A percentile compares a stretch with the other conserved stretches of the same genome.
Conservation (phyloP, 2,888 invertebrate species). For the Stictocephala bisonia region DNA sequence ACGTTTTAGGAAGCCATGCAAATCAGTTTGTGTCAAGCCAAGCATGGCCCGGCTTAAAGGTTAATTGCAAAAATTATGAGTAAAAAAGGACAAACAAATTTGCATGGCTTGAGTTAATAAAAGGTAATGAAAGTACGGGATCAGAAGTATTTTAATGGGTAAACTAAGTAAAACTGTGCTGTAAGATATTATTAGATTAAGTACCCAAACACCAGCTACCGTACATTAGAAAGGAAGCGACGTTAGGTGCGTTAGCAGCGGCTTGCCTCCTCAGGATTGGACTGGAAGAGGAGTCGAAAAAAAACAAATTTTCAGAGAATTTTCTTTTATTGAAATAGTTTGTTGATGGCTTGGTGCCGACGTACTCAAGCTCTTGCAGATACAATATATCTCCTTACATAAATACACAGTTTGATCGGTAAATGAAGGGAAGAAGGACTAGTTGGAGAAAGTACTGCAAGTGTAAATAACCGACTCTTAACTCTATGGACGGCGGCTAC, state of each 20-base stretch:
- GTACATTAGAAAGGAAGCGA: conserved; percentile 37
- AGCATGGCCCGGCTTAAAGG: conserved; percentile 7
- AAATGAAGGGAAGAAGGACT: conserved; percentile 26
- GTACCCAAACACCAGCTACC: conserved; percentile 39
- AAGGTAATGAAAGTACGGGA: conserved; percentile 28
- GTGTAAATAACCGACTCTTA: not conserved
- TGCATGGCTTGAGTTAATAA: conserved; percentile 40
- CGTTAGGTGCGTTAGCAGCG: too few species aligned
- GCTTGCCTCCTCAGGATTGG: conserved; percentile 23
- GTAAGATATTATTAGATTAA: conserved; percentile 36
- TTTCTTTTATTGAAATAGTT: conserved; percentile 41
- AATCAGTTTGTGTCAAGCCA: conserved; percentile 31
- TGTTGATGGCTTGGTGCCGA: conserved; percentile 41
- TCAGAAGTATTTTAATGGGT: conserved; percentile 37
- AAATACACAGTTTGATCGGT: conserved; percentile 25
- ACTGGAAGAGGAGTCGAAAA: conserved; percentile 37
- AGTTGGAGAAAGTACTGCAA: not conserved
- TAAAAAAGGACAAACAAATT: conserved; percentile 29
- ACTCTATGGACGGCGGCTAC: conserved; percentile 22
- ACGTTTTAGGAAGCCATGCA: conserved; percentile 48
- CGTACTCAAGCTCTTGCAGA: conserved; percentile 29
- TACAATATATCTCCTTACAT: conserved; percentile 40
- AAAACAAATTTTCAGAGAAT: conserved; percentile 27
- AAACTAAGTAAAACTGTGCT: conserved; percentile 39
- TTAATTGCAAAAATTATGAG: conserved; percentile 21